These are phyloP conservation scores for Anser brachyrhynchus DNA, from an alignment of 2,113 vertebrate species.

Conservation along the genomic window DNA sequence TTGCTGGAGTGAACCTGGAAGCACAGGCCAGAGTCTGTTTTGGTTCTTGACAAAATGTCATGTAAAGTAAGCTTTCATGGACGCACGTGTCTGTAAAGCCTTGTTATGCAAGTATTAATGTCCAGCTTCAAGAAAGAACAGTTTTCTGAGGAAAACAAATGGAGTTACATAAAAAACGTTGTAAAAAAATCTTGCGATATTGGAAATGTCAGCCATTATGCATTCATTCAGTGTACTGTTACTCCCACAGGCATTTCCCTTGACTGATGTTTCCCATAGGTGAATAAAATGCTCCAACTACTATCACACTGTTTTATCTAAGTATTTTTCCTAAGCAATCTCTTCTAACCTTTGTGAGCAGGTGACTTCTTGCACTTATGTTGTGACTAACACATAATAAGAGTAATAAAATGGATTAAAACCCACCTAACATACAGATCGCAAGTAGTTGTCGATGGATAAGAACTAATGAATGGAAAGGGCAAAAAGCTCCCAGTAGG, in stretches of 20 bases:
- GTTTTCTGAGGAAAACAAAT: background rate
- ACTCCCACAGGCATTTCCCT: conserved; percentile 39
- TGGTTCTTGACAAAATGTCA: background rate
- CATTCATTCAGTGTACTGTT: conserved; percentile 14
- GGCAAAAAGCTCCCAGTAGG: background rate
- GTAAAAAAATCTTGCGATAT: conserved; percentile 1
- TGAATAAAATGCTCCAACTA: conserved; percentile 15
- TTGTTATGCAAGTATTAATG: background rate
- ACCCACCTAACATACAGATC: background rate
- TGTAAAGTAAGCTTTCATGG: background rate
- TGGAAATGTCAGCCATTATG: conserved; percentile 57
- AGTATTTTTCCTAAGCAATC: background rate
- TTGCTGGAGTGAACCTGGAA: background rate
- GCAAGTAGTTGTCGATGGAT: background rate
- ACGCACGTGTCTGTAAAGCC: background rate
- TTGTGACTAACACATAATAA: background rate
- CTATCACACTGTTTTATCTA: background rate
- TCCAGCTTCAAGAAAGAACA: background rate
- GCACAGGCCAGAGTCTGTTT: accelerated
- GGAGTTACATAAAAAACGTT: background rate
- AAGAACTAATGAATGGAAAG: background rate
- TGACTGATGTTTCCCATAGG: conserved; percentile 43
- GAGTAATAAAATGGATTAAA: background rate
- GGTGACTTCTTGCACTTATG: background rate
- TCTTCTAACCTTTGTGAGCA: background rate